A percentile compares a stretch with the other conserved stretches of the same genome.
These are phyloP conservation scores for Hylyphantes graminicola DNA, from an alignment of 1,140 invertebrate species.

Conservation along the genomic window DNA sequence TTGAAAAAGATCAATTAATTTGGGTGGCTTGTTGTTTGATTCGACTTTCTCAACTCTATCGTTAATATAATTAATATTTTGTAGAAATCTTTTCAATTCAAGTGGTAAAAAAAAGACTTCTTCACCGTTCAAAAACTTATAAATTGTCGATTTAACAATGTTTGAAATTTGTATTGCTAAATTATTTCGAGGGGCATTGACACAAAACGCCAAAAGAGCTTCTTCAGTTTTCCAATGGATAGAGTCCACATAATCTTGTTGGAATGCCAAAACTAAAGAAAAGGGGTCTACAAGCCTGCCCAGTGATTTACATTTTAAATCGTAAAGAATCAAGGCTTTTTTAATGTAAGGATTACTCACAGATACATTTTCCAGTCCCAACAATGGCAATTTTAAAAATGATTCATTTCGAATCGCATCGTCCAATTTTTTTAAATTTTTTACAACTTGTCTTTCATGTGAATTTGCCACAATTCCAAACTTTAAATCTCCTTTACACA, in stretches of 20 bases:
- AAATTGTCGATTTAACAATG: not conserved
- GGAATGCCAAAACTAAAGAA: not conserved
- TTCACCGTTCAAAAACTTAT: not conserved
- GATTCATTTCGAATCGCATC: not conserved
- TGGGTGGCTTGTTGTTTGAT: not conserved
- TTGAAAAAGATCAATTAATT: constrained; percentile 22
- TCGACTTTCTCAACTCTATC: constrained; percentile 12
- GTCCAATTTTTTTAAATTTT: not conserved
- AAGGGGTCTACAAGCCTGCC: constrained; percentile 1
- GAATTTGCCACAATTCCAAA: not conserved
- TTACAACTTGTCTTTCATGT: not conserved
- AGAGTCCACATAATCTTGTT: not conserved
- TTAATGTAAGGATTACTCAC: no score
- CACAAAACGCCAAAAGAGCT: not conserved
- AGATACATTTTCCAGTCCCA: no score
- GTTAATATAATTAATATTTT: constrained; percentile 32
- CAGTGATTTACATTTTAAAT: constrained; percentile 28
- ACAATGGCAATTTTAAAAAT: no score
- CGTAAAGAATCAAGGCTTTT: constrained; percentile 11
- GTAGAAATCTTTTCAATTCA: constrained; percentile 3
- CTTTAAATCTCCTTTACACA: constrained; percentile 13
- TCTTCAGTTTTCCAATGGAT: constrained; percentile 5
- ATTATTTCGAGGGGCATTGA: not conserved
- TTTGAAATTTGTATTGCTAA: not conserved
- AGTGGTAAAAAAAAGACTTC: not conserved